Evolutionary conservation across 2,888 invertebrate genomes (phyloP).

Genomic region (Chrysolina oricalcia): DNA sequence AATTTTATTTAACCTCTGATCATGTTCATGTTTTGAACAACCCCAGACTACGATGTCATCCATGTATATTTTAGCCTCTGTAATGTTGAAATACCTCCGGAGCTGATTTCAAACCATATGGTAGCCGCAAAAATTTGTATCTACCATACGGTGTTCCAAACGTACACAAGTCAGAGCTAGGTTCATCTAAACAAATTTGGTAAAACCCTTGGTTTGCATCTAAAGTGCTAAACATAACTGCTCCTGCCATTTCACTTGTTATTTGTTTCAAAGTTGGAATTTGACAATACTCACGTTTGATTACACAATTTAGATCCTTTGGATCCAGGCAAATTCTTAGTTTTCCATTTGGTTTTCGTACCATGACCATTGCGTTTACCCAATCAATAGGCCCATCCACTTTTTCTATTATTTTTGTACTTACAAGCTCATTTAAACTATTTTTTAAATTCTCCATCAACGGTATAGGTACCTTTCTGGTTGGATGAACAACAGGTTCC

Average conservation of each 20-base stretch:
- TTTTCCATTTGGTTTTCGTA: conserved; percentile 42
- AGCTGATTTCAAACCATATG: conserved; percentile 41
- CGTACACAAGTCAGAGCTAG: conserved; percentile 39
- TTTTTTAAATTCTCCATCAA: conserved; percentile 42
- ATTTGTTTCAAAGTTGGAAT: conserved; percentile 51
- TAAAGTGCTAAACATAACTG: not conserved
- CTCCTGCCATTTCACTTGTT: conserved; percentile 35
- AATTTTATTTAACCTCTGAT: conserved; percentile 49
- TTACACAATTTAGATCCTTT: conserved; percentile 46
- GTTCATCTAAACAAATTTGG: conserved; percentile 33
- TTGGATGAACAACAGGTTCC: conserved; percentile 35
- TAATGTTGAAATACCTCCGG: conserved; percentile 29
- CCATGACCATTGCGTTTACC: conserved; percentile 55
- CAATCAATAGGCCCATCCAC: conserved; percentile 47
- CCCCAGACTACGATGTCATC: conserved; percentile 60
- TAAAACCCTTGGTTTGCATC: conserved; percentile 38
- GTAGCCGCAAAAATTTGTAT: conserved; percentile 40
- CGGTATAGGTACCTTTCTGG: conserved; percentile 6
- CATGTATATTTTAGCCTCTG: not conserved
- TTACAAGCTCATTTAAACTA: conserved; percentile 44
- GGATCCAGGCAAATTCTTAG: conserved; percentile 47
- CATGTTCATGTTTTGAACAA: conserved; percentile 53
- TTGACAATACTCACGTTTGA: conserved; percentile 45
- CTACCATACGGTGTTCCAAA: conserved; percentile 47
- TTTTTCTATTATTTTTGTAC: conserved; percentile 48